These are phyloP conservation scores for Ophraella communa DNA, from an alignment of 2,888 invertebrate species.

Conservation along the genomic window DNA sequence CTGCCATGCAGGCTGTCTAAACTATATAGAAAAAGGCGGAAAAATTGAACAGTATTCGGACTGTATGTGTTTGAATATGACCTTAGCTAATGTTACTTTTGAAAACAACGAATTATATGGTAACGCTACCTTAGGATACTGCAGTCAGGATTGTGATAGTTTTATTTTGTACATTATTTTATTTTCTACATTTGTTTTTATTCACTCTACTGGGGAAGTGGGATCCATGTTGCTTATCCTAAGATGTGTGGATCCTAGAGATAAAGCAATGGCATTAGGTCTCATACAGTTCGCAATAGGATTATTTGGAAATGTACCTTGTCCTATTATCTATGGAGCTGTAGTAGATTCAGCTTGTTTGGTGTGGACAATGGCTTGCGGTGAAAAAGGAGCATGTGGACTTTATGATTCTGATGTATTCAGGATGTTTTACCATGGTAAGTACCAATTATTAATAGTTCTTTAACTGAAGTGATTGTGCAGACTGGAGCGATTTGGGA, in stretches of 20 bases:
- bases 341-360: slow-evolving; percentile 92
- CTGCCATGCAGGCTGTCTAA: slow-evolving; percentile 86
- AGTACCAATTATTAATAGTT: slow-evolving; percentile 29
- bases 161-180: slow-evolving; percentile 82
- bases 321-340: slow-evolving; percentile 92
- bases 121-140: slow-evolving; percentile 78
- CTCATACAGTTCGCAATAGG: slow-evolving; percentile 93
- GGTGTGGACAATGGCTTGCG: slow-evolving; percentile 84
- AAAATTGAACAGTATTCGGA: slow-evolving; percentile 64
- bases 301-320: slow-evolving; percentile 92
- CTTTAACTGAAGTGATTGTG: too few species aligned
- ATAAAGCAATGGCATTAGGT: slow-evolving; percentile 94
- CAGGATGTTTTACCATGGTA: slow-evolving; percentile 85
- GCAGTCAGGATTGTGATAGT: slow-evolving; percentile 78
- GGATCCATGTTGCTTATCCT: slow-evolving; percentile 89
- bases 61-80: slow-evolving; percentile 61
- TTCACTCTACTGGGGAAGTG: slow-evolving; percentile 92
- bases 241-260: slow-evolving; percentile 88
- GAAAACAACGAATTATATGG: slow-evolving; percentile 49
- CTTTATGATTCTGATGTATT: slow-evolving; percentile 86
- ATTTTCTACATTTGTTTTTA: slow-evolving; percentile 88
- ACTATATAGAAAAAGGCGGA: slow-evolving; percentile 66
- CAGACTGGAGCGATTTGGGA: background rate
- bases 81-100: slow-evolving; percentile 23
- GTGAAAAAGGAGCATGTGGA: slow-evolving; percentile 82